Evolutionary conservation across 2,888 invertebrate species (phyloP).

Genomic region (Allolobophora icterica): DNA sequence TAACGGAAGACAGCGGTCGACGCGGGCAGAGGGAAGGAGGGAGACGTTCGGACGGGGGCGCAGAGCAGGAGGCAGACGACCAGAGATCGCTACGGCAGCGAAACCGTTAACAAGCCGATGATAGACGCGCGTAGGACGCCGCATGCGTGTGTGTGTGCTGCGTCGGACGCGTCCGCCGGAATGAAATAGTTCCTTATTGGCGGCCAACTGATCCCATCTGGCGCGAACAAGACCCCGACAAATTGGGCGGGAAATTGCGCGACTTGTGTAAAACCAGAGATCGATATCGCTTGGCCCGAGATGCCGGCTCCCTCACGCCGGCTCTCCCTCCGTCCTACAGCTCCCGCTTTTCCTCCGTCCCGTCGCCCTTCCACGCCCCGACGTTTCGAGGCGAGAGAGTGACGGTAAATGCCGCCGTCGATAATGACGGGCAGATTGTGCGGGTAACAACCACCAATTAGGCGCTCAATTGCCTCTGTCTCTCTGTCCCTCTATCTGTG

Average conservation of each 20-base stretch:
- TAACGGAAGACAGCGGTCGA: background rate
- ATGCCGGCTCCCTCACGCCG: background rate
- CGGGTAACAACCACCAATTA: conserved; percentile 6
- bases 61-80: background rate
- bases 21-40: background rate
- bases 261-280: conserved; percentile 14
- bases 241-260: conserved; percentile 29
- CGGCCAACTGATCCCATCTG: conserved; percentile 9
- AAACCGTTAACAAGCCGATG: background rate
- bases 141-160: background rate
- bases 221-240: conserved; percentile 13
- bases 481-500: background rate
- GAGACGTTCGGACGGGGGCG: background rate
- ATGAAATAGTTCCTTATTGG: conserved; percentile 22
- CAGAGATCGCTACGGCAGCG: background rate
- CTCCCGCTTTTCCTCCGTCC: background rate
- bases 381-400: background rate
- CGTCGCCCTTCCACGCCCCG: background rate
- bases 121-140: conserved; percentile 18
- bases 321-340: too few species aligned
- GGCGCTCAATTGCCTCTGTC: background rate
- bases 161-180: background rate
- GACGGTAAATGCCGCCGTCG: background rate
- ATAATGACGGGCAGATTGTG: conserved; percentile 1
- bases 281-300: conserved; percentile 18